Base-by-base conservation (phyloP, 1,140 invertebrate genomes). In the Drosophila yakuba region DNA sequence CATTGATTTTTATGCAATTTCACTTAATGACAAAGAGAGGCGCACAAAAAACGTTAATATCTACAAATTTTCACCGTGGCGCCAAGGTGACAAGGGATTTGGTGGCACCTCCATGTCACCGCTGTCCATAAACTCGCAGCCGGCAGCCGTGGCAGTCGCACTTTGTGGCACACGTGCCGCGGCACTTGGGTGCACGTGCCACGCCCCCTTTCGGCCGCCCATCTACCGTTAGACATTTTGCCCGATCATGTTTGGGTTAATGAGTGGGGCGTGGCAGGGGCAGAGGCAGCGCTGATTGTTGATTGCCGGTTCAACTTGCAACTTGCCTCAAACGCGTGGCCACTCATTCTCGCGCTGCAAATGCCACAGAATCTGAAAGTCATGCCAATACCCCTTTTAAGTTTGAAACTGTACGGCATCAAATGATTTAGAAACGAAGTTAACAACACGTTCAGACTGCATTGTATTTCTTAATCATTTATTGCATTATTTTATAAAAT, bases 1-100 rank as follows among this genome's bases (percentile, higher is more conserved):
- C 82, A 89, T 89, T 80, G 85, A 90, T 89, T 89, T 89, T 89
- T 89, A 56, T 89, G 84, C 84, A 89, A 84, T 89, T 84, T 89
- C 84, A 89, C 84, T 89, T 78, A 83, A 89, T 89, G 82, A 89
- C 76, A 83, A 74, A 51, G 57, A 1, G 36, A 52, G 45, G 66
- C 52, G 1, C 62, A 67, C 64, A 67, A 76, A 84, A 88, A 84
- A 89, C 67, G 80, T 88, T 91, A 91, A 91, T 91, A 88, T 91
- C 77, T 91, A 85, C 88, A 91, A 91, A 91, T 91, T 91, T 91
- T 91, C 88, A 91, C 82, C 77, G 54, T 55, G 77, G 77, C 80
- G 77, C 73, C 79, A 76, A 35, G 43, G 75, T 69, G 74, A 62
- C 74, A 61, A 71, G 67, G 67, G 68, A 58, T 58, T 75, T 52